Evolutionary conservation across 2,888 invertebrate species (phyloP), one percentile per base, ranked within the genome.

Genomic region (Drosophila meridionalis): DNA sequence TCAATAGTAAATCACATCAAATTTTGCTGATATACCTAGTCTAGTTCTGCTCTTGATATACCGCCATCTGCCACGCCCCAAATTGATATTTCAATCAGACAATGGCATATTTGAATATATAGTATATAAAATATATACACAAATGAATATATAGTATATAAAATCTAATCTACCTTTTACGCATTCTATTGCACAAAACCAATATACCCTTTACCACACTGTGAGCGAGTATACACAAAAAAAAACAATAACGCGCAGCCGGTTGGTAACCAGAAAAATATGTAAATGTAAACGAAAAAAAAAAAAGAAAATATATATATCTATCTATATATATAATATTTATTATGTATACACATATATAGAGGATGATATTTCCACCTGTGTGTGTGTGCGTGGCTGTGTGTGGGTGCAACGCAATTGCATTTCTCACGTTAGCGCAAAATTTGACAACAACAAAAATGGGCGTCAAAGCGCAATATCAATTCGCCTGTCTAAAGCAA

Each of bases 211-310:
- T 12, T 36, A 12, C 12, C 34, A 0, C 7, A 11, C 3, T 11
- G 11, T 20, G 34, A 52, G 3, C 11, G 26, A 7, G 34, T 52
- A 26, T 36, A 8, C 3, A n/a, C 40, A 70, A 72, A 72, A 78
- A 50, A 30, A 74, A 62, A 73, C 47, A 73, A 71, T 42, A 57
- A 57, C 40, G 66, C 69, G 64, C 56, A 47, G 70, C 68, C 61
- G 77, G 80, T 87, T 90, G 89, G 85, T 87, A 80, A 82, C 86
- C 86, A 69, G 65, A 77, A 75, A 72, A 80, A 89, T 89, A 85
- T 85, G 90, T 87, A 85, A 85, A 85, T 89, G 85, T 47, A 78
- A 69, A 40, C 34, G 68, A 32, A 47, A 53, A 48, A 70, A 69
- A 60, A 62, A 12, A 45, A 42, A 20, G 20, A 20, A 20, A 20